phyloP scores from a whole-genome alignment of 2,113 vertebrate species.

The Halcyon malimbica region DNA sequence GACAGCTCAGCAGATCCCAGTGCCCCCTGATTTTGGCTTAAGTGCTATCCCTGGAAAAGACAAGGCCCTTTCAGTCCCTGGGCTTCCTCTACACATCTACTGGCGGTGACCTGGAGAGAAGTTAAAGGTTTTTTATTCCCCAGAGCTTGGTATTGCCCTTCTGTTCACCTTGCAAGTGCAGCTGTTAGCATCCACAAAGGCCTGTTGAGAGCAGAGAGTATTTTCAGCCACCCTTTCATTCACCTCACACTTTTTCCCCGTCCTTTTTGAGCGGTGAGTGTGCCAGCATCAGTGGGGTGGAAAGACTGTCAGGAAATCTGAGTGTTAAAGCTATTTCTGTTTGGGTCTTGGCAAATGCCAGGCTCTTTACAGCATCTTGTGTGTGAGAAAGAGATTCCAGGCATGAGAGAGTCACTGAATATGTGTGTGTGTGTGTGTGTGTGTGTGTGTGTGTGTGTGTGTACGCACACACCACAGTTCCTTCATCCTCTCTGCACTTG shows the following conservation, averaged over 20 bases:
- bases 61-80: background rate
- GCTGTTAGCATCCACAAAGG: background rate
- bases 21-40: background rate
- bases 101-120: background rate
- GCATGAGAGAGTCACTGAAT: background rate
- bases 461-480: background rate
- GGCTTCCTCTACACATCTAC: background rate
- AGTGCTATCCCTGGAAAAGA: background rate
- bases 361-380: background rate
- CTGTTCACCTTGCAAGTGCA: background rate
- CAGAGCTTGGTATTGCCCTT: background rate
- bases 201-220: background rate
- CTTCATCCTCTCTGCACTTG: background rate
- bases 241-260: background rate
- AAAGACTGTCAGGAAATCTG: background rate
- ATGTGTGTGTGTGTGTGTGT: no score
- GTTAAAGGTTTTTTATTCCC: background rate
- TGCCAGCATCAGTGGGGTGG: background rate
- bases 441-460: background rate
- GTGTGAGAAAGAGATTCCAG: background rate
- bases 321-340: background rate
- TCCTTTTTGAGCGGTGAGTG: background rate
- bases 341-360: background rate
- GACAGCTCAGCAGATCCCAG: background rate
- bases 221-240: background rate